phyloP scores from a whole-genome alignment of 2,113 vertebrate species.

The Zosterops borbonicus region DNA sequence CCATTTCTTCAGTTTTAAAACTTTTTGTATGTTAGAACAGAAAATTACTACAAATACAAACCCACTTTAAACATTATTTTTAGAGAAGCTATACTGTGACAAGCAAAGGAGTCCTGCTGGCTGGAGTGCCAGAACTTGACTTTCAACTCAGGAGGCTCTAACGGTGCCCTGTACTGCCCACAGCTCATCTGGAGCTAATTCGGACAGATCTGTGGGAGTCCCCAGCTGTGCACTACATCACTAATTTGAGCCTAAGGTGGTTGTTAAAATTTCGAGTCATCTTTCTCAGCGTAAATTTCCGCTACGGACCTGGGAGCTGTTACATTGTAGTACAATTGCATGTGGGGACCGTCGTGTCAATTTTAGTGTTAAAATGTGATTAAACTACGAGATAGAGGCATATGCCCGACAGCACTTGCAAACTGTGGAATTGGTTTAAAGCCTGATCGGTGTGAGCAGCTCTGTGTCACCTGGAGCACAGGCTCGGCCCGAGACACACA shows the following conservation, averaged over 20 bases:
- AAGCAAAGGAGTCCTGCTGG: not conserved
- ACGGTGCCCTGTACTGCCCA: not conserved
- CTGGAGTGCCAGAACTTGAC: fast-evolving
- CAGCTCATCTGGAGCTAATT: not conserved
- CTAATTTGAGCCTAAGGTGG: not conserved
- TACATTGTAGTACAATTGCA: fast-evolving
- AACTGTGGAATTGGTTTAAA: fast-evolving
- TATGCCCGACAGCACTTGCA: fast-evolving
- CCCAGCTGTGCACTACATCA: not conserved
- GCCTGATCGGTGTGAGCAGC: not conserved
- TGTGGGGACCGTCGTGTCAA: fast-evolving
- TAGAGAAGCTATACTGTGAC: not conserved
- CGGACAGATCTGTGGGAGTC: fast-evolving
- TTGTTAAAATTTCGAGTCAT: not conserved
- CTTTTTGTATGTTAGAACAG: fast-evolving
- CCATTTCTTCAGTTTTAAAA: not conserved
- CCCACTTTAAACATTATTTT: not conserved
- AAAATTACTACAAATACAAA: not conserved
- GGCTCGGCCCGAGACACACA: fast-evolving
- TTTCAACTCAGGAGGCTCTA: not conserved
- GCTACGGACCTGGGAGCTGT: fast-evolving
- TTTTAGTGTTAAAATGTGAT: fast-evolving
- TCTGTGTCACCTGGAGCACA: not conserved
- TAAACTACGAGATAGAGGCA: not conserved
- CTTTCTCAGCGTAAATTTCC: fast-evolving